Conservation (phyloP, 2,113 vertebrate genomes). For the Oxyura jamaicensis region DNA sequence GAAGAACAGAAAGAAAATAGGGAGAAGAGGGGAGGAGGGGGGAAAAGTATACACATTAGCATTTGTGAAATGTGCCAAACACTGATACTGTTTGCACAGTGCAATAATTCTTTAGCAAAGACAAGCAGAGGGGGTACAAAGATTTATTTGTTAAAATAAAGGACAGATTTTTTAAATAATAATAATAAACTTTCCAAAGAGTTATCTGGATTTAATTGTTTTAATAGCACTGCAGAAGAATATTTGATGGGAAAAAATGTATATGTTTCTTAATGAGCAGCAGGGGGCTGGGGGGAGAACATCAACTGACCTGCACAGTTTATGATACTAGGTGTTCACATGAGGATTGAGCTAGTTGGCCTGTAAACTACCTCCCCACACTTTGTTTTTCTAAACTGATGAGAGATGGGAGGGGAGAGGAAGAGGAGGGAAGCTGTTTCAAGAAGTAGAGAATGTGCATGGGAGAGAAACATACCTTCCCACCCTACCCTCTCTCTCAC, state of each 20-base stretch:
- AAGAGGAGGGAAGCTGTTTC: background rate
- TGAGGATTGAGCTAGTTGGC: background rate
- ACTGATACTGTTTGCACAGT: conserved; percentile 29
- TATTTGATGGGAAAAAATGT: background rate
- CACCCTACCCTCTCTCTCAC: background rate
- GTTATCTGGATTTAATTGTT: background rate
- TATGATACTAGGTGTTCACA: background rate
- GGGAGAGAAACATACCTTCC: background rate
- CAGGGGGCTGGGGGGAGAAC: fast-evolving
- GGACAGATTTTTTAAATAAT: too few species aligned
- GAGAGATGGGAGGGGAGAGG: background rate
- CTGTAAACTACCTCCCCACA: too few species aligned
- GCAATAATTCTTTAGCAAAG: conserved; percentile 54
- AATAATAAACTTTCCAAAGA: background rate
- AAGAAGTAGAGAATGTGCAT: background rate
- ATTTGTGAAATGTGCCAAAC: conserved; percentile 66
- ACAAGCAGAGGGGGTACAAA: conserved; percentile 32
- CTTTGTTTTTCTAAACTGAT: background rate
- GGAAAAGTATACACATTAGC: conserved; percentile 80
- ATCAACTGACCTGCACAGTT: background rate
- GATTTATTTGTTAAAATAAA: conserved; percentile 25
- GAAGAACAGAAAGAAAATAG: conserved; percentile 78
- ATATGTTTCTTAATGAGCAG: background rate
- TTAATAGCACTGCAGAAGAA: background rate
- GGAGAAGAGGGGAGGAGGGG: conserved; percentile 52